phyloP scores from a whole-genome alignment of 2,113 vertebrate species.

The Dipodomys spectabilis region DNA sequence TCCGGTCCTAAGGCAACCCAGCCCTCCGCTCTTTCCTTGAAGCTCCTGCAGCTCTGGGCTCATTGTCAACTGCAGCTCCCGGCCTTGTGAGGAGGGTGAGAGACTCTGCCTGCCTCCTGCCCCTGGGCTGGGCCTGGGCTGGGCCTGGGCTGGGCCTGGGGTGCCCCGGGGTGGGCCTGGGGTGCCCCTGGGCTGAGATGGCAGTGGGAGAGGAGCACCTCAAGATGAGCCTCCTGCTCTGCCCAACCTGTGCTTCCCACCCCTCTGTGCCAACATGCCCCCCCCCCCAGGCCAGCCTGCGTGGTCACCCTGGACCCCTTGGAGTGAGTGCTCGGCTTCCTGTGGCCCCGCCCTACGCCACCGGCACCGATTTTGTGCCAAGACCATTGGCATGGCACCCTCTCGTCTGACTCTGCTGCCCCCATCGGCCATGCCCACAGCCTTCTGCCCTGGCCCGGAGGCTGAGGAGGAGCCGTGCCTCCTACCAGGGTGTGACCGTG shows the following conservation, averaged over 20 bases:
- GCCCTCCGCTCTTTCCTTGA: neutral
- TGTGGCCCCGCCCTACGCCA: conserved; percentile 89
- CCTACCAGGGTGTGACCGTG: conserved; percentile 54
- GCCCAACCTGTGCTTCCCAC: neutral
- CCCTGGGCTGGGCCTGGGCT: too few species aligned
- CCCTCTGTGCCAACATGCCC: neutral
- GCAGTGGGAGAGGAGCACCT: neutral
- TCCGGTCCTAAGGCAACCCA: neutral
- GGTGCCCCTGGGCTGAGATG: too few species aligned
- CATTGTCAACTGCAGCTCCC: conserved; percentile 88
- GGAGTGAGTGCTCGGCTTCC: conserved; percentile 90
- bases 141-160: too few species aligned
- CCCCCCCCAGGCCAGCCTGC: conserved; percentile 81
- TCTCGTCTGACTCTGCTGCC: neutral
- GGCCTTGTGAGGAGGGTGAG: conserved; percentile 88
- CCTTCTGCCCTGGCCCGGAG: neutral
- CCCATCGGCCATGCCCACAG: rapidly evolving
- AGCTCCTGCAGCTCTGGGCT: conserved; percentile 90
- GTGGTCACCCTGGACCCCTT: conserved; percentile 93
- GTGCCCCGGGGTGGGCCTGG: too few species aligned
- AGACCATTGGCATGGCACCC: conserved; percentile 79
- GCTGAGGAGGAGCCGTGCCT: conserved; percentile 68
- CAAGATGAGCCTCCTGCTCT: neutral
- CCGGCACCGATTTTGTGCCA: conserved; percentile 89
- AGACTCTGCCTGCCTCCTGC: rapidly evolving